Base-by-base conservation (phyloP, 1,140 invertebrate genomes). In the Himalopsyche phryganea region DNA sequence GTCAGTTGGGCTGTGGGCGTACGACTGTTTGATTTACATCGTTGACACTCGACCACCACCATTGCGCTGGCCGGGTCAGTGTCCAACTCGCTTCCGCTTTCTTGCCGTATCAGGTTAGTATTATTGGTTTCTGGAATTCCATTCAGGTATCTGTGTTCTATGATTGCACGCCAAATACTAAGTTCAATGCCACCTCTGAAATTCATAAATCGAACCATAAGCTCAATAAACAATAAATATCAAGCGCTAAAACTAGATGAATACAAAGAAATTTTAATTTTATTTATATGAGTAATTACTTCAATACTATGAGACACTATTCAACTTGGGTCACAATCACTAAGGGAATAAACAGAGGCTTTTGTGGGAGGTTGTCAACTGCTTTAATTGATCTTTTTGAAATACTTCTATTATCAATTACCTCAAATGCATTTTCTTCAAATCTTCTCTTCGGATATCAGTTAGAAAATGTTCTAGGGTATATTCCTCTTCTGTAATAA, bases 101-200 rank as follows among this genome's bases (percentile, higher is more conserved):
- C 68, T 35, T 46, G 45, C 17, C 50, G 28, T 5, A 47, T 11
- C 6, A 68, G 66, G 3, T 69, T 67, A 0, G 69, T 58, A 3
- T 66, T 52, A 6, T 38, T 47, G 28, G 40, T 18, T 17, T 47
- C 49, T 4, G 17, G 67, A 2, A 59, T 15, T 28, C 23, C 23
- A 3, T 60, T 55, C 32, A 72, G 67, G 0, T 72, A 50, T 4
- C 80, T 72, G 49, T 80, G 75, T 13, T 81, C 77, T 41, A 73
- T 52, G 20, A 82, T 76, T 1, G 79, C 76, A 6, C 74, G 74
- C 81, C 81, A 82, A 49, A 82, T 66, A 17, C 77, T 69, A 1
- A 81, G 71, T 60, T 81, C 78, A 6, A 75, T 70, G 38, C 78
- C 79, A 9, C 76, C 78, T 49, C 69, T 71, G 50, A 71, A 66